Percentiles rank a stretch among this genome's conserved stretches.
Evolutionary conservation across 1,140 invertebrate species (phyloP).

Genomic region (Scaptomyza montana): DNA sequence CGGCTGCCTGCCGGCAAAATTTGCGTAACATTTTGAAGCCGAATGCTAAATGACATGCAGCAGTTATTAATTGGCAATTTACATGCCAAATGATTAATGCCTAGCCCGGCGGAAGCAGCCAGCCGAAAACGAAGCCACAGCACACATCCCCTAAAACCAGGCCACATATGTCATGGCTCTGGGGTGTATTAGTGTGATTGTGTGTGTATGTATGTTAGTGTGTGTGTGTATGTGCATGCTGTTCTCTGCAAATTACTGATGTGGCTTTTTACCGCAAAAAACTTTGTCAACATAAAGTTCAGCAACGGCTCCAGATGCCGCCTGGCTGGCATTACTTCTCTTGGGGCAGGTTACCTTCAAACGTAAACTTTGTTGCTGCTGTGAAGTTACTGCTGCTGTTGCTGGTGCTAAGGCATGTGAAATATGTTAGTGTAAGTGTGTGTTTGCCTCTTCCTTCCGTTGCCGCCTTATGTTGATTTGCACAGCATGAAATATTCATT

Average conservation of each 20-base stretch:
- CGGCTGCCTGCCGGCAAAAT: conserved; percentile 41
- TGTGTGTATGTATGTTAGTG: conserved; percentile 26
- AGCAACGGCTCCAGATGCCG: conserved; percentile 27
- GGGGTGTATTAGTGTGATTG: conserved; percentile 19
- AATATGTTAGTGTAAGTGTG: conserved; percentile 40
- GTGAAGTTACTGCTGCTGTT: not conserved
- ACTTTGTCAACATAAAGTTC: conserved; percentile 82
- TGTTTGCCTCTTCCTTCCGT: conserved; percentile 5
- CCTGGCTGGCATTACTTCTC: conserved; percentile 41
- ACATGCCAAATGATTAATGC: conserved; percentile 83
- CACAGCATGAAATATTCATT: conserved; percentile 83
- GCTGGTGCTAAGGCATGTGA: conserved; percentile 38
- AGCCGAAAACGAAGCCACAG: conserved; percentile 68
- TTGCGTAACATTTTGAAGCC: conserved; percentile 68
- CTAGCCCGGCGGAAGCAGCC: conserved; percentile 61
- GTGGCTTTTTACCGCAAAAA: conserved; percentile 81
- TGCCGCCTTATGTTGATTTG: conserved; percentile 60
- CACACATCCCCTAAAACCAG: conserved; percentile 61
- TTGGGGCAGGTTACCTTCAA: conserved; percentile 63
- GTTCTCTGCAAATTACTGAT: conserved; percentile 74
- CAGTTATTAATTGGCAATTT: conserved; percentile 83
- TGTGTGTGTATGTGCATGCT: conserved; percentile 34
- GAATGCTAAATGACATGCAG: conserved; percentile 77
- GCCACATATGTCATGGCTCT: conserved; percentile 65
- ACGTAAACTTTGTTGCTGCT: conserved; percentile 58